Percentiles rank a stretch among this genome's conserved stretches.
Evolutionary conservation across 2,797 vertebrate genomes (phyloP).

Genomic region (Karalla daura): DNA sequence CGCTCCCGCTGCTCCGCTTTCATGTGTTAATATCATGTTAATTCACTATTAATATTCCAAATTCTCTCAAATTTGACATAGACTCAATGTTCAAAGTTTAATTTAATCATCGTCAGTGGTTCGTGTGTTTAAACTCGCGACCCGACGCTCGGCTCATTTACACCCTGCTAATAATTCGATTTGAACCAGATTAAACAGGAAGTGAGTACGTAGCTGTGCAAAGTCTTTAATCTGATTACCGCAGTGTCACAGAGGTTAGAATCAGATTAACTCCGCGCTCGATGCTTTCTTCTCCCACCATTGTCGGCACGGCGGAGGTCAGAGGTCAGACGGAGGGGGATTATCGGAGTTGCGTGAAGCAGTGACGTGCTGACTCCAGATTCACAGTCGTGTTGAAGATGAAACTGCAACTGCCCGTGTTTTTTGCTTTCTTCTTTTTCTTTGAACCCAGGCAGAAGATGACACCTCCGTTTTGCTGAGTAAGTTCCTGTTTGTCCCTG

Average conservation of each 20-base stretch:
- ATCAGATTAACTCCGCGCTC: conserved; percentile 52
- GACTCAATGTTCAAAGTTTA: conserved; percentile 55
- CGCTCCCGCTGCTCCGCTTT: conserved; percentile 50
- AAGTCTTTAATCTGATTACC: conserved; percentile 63
- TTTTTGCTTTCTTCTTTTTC: no score
- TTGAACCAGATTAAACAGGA: conserved; percentile 54
- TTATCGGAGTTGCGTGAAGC: background rate
- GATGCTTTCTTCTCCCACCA: conserved; percentile 23
- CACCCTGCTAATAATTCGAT: conserved; percentile 45
- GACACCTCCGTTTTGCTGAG: no score
- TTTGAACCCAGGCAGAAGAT: no score
- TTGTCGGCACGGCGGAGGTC: conserved; percentile 17
- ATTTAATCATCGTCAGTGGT: conserved; percentile 65
- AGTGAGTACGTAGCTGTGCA: conserved; percentile 21
- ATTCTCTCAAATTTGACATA: conserved; percentile 57
- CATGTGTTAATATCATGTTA: conserved; percentile 73
- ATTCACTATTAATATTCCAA: conserved; percentile 64
- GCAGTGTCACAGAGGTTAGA: conserved; percentile 52
- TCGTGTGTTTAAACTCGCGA: conserved; percentile 51
- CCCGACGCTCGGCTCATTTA: conserved; percentile 37
- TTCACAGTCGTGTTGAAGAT: background rate
- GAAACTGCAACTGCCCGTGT: no score
- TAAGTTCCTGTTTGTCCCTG: no score
- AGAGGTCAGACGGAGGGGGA: conserved; percentile 38
- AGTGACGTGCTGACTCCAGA: no score